phyloP scores from a whole-genome alignment of 1,140 invertebrate genomes.

The Drosophila sp. region DNA sequence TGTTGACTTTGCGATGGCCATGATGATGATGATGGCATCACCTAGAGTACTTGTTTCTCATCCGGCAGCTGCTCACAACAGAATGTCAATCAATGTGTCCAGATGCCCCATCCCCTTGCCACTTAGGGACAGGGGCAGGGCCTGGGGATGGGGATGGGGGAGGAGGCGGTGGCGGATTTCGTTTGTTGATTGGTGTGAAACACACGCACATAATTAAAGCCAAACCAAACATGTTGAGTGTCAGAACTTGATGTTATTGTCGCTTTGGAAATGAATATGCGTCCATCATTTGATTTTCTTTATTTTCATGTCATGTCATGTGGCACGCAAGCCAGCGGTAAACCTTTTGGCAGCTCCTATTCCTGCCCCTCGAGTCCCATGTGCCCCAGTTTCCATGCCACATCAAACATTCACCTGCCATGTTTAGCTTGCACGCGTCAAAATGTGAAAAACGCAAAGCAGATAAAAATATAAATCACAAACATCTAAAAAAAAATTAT shows the following conservation, averaged over 20 bases:
- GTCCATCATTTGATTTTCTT: conserved; percentile 15
- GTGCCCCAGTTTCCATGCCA: conserved; percentile 4
- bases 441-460: conserved; percentile 37
- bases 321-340: conserved; percentile 44
- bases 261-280: conserved; percentile 28
- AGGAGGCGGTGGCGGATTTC: too few species aligned
- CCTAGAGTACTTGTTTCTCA: conserved; percentile 18
- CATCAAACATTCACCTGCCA: conserved; percentile 54
- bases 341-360: conserved; percentile 48
- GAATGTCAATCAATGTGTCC: conserved; percentile 68
- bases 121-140: background rate
- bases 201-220: conserved; percentile 49
- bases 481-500: too few species aligned
- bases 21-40: conserved; percentile 23
- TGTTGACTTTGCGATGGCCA: too few species aligned
- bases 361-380: conserved; percentile 28
- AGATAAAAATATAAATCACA: conserved; percentile 27
- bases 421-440: conserved; percentile 72
- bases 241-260: conserved; percentile 21
- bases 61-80: conserved; percentile 71
- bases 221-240: conserved; percentile 34
- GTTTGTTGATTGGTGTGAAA: conserved; percentile 45
- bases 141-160: background rate
- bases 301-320: conserved; percentile 33
- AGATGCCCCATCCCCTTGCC: background rate